Evolutionary conservation across 2,888 invertebrate species (phyloP), one percentile per base, ranked within the genome.

Genomic region (Hemaris fuciformis): DNA sequence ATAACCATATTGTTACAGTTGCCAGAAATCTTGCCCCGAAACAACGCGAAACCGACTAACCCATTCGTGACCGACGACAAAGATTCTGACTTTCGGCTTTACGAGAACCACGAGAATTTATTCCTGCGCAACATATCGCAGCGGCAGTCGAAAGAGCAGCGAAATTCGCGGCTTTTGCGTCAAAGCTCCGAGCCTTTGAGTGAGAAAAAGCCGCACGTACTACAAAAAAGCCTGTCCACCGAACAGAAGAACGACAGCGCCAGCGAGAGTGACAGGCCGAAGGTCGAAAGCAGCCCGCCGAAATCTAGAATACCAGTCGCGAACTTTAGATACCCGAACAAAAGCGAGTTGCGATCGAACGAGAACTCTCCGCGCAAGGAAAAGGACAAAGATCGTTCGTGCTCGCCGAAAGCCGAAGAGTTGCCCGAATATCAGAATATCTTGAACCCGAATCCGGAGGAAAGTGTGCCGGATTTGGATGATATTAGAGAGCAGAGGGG

Each of bases 301-400:
- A 85, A 85, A 65, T 89, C 89, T 0, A 73, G 93, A 38, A 93
- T 93, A 61, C 93, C 93, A 0, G 88, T 93, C 0, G 89, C 93
- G 0, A 93, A 89, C 63, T 93, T 93, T 69, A 74, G 88, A 5
- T 93, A 93, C 63, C 91, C 91, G 0, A 91, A 92, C 66, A 89
- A 89, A 67, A 88, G 83, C 56, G 91, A 90, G 0, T 53, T 90
- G 3, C 79, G 77, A 0, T 87, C 89, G 0, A 79, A 76, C 0
- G 91, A 92, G 15, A 88, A 75, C 57, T 92, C 92, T 0, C 93
- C 92, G 2, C 79, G 79, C 15, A 87, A 86, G 20, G 53, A 53
- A 18, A 53, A 8, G 53, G 73, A 79, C 1, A 81, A 79, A 31
- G 66, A 72, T 4, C 66, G 0, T 41, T 65, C 0, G 61, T 68